Conservation (phyloP, 2,113 vertebrate genomes). For the Bothrops jararaca region DNA sequence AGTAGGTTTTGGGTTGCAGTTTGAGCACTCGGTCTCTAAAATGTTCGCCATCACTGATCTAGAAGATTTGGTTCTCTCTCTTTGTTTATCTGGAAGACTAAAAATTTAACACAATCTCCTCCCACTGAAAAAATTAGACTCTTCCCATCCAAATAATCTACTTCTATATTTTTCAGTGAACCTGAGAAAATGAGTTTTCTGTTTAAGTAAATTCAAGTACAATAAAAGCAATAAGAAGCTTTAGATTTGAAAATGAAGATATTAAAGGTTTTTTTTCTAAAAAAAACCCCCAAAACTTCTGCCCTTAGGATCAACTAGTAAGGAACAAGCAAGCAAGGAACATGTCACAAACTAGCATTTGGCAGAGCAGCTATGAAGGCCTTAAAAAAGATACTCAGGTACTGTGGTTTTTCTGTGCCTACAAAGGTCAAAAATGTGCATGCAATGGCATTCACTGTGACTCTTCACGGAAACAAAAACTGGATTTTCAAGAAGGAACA, state of each 20-base stretch:
- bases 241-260: background rate
- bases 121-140: too few relatives aligned
- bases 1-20: too few relatives aligned
- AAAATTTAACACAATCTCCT: background rate
- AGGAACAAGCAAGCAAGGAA: background rate
- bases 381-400: background rate
- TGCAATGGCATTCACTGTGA: background rate
- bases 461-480: background rate
- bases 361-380: background rate
- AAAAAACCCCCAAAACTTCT: background rate
- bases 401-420: background rate
- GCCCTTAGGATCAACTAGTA: background rate
- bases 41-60: background rate
- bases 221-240: background rate
- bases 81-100: background rate
- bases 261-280: background rate
- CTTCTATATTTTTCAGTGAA: background rate
- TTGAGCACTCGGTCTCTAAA: too few relatives aligned
- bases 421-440: background rate
- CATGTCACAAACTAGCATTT: background rate
- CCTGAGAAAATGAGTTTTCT: background rate
- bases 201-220: background rate
- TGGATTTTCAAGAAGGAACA: background rate
- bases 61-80: background rate
- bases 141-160: background rate